Percentiles rank a stretch among this genome's conserved stretches.
phyloP scores from a whole-genome alignment of 2,797 vertebrate genomes.

The Premnoplex brunnescens region DNA sequence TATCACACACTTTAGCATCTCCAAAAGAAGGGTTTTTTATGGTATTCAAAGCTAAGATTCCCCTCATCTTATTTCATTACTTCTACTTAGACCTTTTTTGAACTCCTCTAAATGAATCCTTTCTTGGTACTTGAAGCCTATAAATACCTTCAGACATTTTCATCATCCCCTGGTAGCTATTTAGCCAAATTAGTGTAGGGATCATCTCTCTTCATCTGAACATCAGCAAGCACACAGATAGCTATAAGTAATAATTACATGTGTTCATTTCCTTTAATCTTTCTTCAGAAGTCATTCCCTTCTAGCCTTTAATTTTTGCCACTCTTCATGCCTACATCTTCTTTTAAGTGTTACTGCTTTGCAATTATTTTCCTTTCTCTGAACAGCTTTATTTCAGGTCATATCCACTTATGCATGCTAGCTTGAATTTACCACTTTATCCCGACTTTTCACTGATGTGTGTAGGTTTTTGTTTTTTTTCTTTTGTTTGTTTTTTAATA shows the following conservation, averaged over 20 bases:
- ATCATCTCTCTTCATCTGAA: conserved; percentile 56
- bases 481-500: not conserved
- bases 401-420: not conserved
- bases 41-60: not conserved
- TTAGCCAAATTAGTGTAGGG: conserved; percentile 48
- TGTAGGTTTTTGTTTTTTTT: not conserved
- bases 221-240: conserved; percentile 20
- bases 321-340: not conserved
- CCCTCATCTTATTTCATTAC: conserved; percentile 45
- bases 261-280: conserved; percentile 61
- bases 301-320: conserved; percentile 50
- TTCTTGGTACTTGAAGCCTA: conserved; percentile 34
- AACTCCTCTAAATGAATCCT: conserved; percentile 40
- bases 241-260: conserved; percentile 54
- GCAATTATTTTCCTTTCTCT: conserved; percentile 20
- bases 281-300: conserved; percentile 48
- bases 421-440: not conserved
- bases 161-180: conserved; percentile 42
- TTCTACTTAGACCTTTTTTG: conserved; percentile 38
- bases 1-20: not conserved
- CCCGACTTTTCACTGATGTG: not conserved
- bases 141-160: conserved; percentile 51
- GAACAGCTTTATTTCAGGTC: conserved; percentile 9
- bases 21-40: not conserved
- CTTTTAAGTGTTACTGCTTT: conserved; percentile 30